A percentile compares a stretch with the other conserved stretches of the same genome.
phyloP scores from a whole-genome alignment of 2,888 invertebrate species.

The Drosophila robusta region DNA sequence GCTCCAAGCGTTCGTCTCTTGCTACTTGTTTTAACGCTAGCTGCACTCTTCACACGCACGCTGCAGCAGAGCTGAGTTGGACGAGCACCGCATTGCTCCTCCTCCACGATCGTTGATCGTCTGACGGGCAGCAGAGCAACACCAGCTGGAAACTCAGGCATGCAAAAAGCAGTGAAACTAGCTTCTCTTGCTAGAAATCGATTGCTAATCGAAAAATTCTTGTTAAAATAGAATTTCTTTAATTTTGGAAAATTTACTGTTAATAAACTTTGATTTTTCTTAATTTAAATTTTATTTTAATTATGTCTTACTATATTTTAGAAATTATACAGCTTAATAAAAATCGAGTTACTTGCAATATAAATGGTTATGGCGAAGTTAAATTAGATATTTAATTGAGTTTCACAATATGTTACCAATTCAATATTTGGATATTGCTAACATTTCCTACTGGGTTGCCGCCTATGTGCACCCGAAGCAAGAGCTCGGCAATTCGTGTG shows the following conservation, averaged over 20 bases:
- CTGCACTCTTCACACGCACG: conserved; percentile 55
- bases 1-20: conserved; percentile 41
- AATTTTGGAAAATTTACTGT: not conserved
- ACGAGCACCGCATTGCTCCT: conserved; percentile 50
- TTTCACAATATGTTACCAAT: too few relatives aligned
- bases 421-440: not conserved
- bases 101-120: conserved; percentile 52
- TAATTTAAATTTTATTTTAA: too few relatives aligned
- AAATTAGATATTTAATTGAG: too few relatives aligned
- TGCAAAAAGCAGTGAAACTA: conserved; percentile 24
- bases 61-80: not conserved
- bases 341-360: too few relatives aligned
- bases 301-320: too few relatives aligned
- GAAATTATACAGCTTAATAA: too few relatives aligned
- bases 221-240: too few relatives aligned
- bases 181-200: not conserved
- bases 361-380: too few relatives aligned
- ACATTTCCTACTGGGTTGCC: conserved; percentile 28
- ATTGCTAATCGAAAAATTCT: not conserved
- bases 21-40: conserved; percentile 26
- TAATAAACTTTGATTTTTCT: too few relatives aligned
- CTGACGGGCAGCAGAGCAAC: conserved; percentile 36
- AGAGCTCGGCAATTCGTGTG: conserved; percentile 33
- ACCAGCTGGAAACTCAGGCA: conserved; percentile 30
- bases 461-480: conserved; percentile 33